Base-by-base conservation (phyloP, 2,113 vertebrate species). In the Brienomyrus longianalis region DNA sequence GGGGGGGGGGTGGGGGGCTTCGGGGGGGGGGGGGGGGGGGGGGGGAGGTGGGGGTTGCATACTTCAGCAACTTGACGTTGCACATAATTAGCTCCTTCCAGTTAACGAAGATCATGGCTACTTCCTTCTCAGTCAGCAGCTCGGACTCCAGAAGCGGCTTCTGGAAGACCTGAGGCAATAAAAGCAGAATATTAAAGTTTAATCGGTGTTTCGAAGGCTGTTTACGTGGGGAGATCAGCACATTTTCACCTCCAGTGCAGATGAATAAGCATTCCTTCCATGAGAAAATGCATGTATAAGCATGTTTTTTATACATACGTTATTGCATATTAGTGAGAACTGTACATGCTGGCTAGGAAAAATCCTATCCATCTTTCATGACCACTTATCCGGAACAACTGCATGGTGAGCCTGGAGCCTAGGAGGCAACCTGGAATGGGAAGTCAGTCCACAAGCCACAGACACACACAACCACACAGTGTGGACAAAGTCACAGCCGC, bases 11-110 rank as follows among this genome's bases (percentile, higher is more conserved):
- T n/a, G n/a, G n/a, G n/a, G n/a, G n/a, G n/a, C n/a, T n/a, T n/a
- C n/a, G n/a, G n/a, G 31, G 87, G 52, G 3, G 7, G 0, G 83
- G n/a, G 51, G 31, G 87, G 52, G 3, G 7, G 0, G 83, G n/a
- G 51, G 89, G 1, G 77, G 23, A 15, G 6, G 1, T 5, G 19
- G 83, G 23, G 77, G 2, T n/a, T 89, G 93, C 97, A 95, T 97
- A 99, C 98, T 99, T 99, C 93, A 99, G 97, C 92, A 99, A 96
- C 91, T 99, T 99, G 94, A 99, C 98, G 96, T 99, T 99, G 96
- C 98, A 99, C 98, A 99, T 99, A 93, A 99, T 99, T 93, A 99
- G 97, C 95, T 99, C 98, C 95, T 99, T 99, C 98, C 98, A 99
- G 93, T 99, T 99, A 90, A 99, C 98, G 91, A 99, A 99, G 94